Evolutionary conservation across 2,113 vertebrate genomes (phyloP).

Genomic region (Dascyllus trimaculatus): DNA sequence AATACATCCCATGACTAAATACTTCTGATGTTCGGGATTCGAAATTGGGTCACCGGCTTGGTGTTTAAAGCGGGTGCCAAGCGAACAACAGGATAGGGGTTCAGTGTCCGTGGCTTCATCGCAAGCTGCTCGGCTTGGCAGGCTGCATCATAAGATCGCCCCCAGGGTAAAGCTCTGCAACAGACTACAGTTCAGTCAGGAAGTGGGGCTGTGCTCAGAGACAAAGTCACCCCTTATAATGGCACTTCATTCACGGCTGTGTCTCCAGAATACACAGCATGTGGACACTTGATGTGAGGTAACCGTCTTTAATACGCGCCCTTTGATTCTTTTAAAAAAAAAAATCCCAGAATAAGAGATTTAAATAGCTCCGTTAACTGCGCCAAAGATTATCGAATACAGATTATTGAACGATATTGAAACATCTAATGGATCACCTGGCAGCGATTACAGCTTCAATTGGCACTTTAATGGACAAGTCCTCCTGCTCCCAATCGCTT

Average conservation of each 20-base stretch:
- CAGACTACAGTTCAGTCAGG: conserved; percentile 49
- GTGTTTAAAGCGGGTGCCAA: conserved; percentile 53
- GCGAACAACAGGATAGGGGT: conserved; percentile 68
- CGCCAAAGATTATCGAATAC: conserved; percentile 1
- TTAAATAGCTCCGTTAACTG: neutral
- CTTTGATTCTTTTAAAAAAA: neutral
- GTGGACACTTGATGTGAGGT: conserved; percentile 22
- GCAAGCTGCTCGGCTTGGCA: conserved; percentile 72
- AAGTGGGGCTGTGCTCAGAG: conserved; percentile 29
- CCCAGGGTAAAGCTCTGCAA: conserved; percentile 61
- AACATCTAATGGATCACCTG: conserved; percentile 30
- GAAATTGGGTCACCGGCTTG: conserved; percentile 72
- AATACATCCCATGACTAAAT: conserved; percentile 51
- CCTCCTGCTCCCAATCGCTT: neutral
- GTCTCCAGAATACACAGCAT: conserved; percentile 3
- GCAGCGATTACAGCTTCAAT: conserved; percentile 13
- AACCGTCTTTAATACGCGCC: neutral
- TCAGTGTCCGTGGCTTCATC: conserved; percentile 55
- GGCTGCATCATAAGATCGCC: conserved; percentile 56
- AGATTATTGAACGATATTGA: neutral
- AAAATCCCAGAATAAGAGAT: neutral
- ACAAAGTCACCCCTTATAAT: conserved; percentile 59
- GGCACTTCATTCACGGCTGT: conserved; percentile 19
- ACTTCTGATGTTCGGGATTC: conserved; percentile 54
- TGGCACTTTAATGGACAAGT: conserved; percentile 28